A percentile compares a stretch with the other conserved stretches of the same genome.
Conservation (phyloP, 2,797 vertebrate genomes). For the Botia kubotai region DNA sequence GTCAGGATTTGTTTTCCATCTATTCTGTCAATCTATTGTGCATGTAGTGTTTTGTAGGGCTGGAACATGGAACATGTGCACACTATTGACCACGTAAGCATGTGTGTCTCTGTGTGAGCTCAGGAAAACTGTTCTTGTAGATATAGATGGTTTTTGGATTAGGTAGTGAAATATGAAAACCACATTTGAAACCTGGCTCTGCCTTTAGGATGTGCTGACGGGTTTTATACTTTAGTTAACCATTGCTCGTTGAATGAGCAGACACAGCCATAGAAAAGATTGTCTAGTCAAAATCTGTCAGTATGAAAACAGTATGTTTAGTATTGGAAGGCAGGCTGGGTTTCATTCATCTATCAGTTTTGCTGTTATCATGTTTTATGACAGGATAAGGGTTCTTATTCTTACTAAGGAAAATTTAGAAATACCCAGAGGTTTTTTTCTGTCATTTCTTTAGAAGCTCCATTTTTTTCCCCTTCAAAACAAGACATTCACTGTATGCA, state of each 20-base stretch:
- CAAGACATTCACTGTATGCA: background rate
- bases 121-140: slow-evolving; percentile 17
- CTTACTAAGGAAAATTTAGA: background rate
- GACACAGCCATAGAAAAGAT: slow-evolving; percentile 38
- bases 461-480: too few species aligned
- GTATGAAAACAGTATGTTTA: slow-evolving; percentile 20
- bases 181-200: slow-evolving; percentile 33
- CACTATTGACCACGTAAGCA: background rate
- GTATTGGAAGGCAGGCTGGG: slow-evolving; percentile 42
- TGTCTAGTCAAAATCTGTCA: slow-evolving; percentile 36
- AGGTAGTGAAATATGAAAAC: slow-evolving; percentile 36
- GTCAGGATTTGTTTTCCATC: slow-evolving; percentile 39
- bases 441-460: background rate
- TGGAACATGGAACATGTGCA: slow-evolving; percentile 29
- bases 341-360: slow-evolving; percentile 32
- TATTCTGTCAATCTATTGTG: slow-evolving; percentile 18
- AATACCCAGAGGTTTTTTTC: background rate
- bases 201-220: slow-evolving; percentile 16
- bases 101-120: slow-evolving; percentile 14
- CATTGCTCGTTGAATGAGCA: slow-evolving; percentile 37
- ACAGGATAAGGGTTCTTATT: background rate
- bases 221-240: slow-evolving; percentile 42
- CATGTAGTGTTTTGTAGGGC: slow-evolving; percentile 18
- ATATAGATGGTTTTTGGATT: slow-evolving; percentile 29
- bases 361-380: background rate